Conservation (phyloP, 2,888 invertebrate genomes). For the Bugula neritina region DNA sequence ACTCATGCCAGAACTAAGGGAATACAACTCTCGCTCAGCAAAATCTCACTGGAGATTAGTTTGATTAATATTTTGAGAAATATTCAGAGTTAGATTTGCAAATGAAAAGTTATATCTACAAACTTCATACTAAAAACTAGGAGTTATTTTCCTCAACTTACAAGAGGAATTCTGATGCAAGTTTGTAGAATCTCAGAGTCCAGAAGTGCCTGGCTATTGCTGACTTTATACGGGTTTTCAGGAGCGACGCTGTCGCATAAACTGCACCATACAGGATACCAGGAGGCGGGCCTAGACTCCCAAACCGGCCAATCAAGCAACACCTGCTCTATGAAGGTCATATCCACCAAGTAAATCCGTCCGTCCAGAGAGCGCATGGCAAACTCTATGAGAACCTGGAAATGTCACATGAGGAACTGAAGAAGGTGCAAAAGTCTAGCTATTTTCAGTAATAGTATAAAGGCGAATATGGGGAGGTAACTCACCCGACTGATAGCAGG, state of each 20-base stretch:
- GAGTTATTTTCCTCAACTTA: no score
- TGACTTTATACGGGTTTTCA: not conserved
- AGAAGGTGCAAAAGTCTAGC: not conserved
- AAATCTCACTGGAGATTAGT: no score
- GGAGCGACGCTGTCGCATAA: constrained; percentile 8
- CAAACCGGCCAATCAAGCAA: constrained; percentile 18
- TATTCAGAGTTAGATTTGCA: no score
- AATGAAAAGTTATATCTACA: no score
- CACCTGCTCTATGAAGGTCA: constrained; percentile 20
- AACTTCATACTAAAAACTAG: no score
- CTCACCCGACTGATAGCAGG: constrained; percentile 16
- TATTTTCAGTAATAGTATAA: not conserved
- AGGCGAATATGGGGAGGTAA: no score
- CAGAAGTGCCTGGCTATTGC: not conserved
- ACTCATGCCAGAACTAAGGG: no score
- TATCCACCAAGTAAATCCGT: not conserved
- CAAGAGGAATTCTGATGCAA: not conserved
- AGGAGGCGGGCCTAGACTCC: not conserved
- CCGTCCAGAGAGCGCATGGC: not conserved
- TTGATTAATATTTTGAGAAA: no score
- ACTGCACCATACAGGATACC: not conserved
- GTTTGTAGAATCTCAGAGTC: constrained; percentile 12
- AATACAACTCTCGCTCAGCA: no score
- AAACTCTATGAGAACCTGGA: constrained; percentile 13
- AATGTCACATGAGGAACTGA: not conserved